Evolutionary conservation across 1,140 invertebrate species (phyloP).

Genomic region (Rhizoglyphus robini): DNA sequence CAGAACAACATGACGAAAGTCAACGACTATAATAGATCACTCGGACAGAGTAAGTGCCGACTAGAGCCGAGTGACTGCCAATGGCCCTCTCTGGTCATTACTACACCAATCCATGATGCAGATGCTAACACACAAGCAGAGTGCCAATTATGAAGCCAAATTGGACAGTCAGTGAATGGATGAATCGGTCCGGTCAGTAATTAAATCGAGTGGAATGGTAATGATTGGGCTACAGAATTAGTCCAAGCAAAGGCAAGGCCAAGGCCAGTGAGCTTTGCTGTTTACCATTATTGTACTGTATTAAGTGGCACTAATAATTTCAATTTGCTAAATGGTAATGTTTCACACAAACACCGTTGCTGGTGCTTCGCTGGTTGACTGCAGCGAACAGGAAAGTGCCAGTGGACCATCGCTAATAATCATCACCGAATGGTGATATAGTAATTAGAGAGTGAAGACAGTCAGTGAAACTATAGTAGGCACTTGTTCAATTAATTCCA

Average conservation of each 20-base stretch:
- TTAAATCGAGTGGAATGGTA: too few species aligned
- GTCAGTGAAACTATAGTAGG: not conserved
- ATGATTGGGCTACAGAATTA: not conserved
- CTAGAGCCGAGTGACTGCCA: not conserved
- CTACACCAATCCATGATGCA: not conserved
- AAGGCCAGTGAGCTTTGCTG: not conserved
- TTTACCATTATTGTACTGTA: too few species aligned
- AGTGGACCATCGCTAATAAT: too few species aligned
- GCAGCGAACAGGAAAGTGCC: too few species aligned
- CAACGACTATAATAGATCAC: not conserved
- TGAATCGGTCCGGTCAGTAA: not conserved
- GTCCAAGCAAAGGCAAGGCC: not conserved
- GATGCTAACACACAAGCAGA: not conserved
- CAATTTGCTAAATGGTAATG: conserved; percentile 14
- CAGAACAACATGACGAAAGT: too few species aligned
- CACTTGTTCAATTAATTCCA: conserved; percentile 1
- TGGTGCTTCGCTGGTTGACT: not conserved
- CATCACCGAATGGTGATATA: not conserved
- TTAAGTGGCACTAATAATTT: not conserved
- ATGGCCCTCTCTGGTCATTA: not conserved
- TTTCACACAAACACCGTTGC: conserved; percentile 1
- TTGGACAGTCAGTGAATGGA: too few species aligned
- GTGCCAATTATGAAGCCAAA: too few species aligned
- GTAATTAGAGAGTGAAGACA: not conserved
- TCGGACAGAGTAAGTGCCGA: not conserved